phyloP scores from a whole-genome alignment of 2,888 invertebrate species.

The Trimorus sp. region DNA sequence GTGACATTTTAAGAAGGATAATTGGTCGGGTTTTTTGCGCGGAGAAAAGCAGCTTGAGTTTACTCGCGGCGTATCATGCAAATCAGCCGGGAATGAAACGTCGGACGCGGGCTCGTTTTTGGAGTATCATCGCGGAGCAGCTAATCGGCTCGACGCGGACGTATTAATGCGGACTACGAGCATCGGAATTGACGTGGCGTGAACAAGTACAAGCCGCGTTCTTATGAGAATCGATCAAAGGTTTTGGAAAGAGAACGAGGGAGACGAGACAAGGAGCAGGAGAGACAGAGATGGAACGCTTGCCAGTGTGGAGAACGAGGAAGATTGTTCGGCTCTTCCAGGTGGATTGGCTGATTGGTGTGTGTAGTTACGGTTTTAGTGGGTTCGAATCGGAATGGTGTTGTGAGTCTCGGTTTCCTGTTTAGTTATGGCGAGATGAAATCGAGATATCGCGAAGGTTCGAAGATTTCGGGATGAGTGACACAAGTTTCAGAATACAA shows the following conservation, averaged over 20 bases:
- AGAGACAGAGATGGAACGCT: not conserved
- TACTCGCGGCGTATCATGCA: constrained; percentile 37
- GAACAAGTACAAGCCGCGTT: constrained; percentile 56
- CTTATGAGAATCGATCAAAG: constrained; percentile 54
- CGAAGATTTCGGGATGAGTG: no score
- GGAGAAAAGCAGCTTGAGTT: constrained; percentile 35
- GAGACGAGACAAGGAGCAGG: no score
- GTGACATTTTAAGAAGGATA: constrained; percentile 11
- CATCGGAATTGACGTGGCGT: constrained; percentile 59
- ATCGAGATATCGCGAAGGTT: no score
- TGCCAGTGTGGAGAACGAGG: no score
- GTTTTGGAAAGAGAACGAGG: constrained; percentile 9
- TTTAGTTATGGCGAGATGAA: no score
- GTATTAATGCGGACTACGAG: constrained; percentile 53
- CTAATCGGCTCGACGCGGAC: constrained; percentile 60
- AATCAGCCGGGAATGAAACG: constrained; percentile 38
- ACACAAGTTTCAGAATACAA: no score
- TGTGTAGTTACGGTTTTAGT: no score
- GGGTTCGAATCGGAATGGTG: no score
- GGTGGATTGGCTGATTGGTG: not conserved
- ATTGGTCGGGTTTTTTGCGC: constrained; percentile 42
- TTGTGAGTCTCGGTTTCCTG: no score
- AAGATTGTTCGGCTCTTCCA: constrained; percentile 11
- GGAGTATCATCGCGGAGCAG: constrained; percentile 55
- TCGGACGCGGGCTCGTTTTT: constrained; percentile 48